Evolutionary conservation across 2,888 invertebrate species (phyloP).

Genomic region (Arrhopalites spinosus): DNA sequence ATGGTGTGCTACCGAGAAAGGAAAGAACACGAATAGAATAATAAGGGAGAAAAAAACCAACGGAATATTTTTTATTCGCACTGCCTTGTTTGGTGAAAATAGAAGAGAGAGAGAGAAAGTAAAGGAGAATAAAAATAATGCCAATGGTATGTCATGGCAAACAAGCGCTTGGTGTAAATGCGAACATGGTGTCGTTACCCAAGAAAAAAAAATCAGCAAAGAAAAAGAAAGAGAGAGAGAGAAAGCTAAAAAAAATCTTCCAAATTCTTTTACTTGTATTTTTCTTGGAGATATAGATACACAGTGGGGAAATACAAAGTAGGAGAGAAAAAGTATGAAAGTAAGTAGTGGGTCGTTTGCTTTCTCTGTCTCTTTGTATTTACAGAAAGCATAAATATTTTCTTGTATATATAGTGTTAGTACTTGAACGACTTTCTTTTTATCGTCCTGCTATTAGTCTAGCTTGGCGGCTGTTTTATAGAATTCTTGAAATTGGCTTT

Average conservation of each 20-base stretch:
- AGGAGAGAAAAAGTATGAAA: too few species aligned
- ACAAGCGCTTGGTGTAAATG: slow-evolving; percentile 20
- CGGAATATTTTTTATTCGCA: too few species aligned
- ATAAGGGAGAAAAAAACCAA: not conserved
- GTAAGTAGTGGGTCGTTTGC: too few species aligned
- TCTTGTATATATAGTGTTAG: not conserved
- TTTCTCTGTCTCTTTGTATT: not conserved
- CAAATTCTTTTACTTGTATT: not conserved
- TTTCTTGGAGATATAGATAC: not conserved
- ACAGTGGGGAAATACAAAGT: too few species aligned
- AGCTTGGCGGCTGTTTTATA: not conserved
- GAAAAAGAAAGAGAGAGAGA: not conserved
- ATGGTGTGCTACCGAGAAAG: not conserved
- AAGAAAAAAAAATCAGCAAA: slow-evolving; percentile 10
- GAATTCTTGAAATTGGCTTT: too few species aligned
- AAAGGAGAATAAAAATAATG: slow-evolving; percentile 20
- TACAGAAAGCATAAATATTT: not conserved
- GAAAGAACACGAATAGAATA: not conserved
- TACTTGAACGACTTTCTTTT: slow-evolving; percentile 23
- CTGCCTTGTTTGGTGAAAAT: too few species aligned
- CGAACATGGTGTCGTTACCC: slow-evolving; percentile 5
- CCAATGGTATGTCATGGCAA: slow-evolving; percentile 27
- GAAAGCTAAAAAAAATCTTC: not conserved
- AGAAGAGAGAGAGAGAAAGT: not conserved
- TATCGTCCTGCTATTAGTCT: slow-evolving; percentile 22